Evolutionary conservation across 2,888 invertebrate species (phyloP).

Genomic region (Hyalella azteca): DNA sequence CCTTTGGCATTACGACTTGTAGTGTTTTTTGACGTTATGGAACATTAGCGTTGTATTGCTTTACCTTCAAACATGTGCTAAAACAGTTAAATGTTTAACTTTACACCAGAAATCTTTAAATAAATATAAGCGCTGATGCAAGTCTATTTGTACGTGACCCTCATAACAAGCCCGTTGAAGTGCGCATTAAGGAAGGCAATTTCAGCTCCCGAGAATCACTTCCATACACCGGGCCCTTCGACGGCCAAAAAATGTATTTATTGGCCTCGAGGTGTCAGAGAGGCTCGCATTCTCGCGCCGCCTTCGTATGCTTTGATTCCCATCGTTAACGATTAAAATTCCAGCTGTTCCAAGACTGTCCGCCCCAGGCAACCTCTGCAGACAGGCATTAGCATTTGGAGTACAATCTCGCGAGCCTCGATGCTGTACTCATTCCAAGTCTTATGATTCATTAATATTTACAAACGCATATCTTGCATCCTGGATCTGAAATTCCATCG

Average conservation of each 20-base stretch:
- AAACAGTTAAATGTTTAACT: too few species aligned
- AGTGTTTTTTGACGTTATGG: too few species aligned
- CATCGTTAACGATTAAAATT: conserved; percentile 24
- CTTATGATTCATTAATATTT: conserved; percentile 37
- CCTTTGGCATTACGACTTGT: too few species aligned
- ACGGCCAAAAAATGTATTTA: not conserved
- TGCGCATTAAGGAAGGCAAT: not conserved
- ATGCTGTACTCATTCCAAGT: conserved; percentile 28
- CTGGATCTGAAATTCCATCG: not conserved
- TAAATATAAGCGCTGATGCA: too few species aligned
- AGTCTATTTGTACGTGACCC: too few species aligned
- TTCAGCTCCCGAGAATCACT: not conserved
- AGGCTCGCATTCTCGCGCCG: not conserved
- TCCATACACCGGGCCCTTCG: not conserved
- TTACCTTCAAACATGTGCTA: too few species aligned
- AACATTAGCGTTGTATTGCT: too few species aligned
- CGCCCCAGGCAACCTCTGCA: not conserved
- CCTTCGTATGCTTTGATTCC: conserved; percentile 12
- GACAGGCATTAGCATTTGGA: conserved; percentile 36
- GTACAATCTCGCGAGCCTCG: conserved; percentile 1
- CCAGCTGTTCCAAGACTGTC: conserved; percentile 5
- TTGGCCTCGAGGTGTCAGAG: conserved; percentile 5
- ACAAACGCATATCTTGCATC: conserved; percentile 32
- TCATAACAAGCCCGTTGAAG: too few species aligned
- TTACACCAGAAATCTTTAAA: too few species aligned